Conservation (phyloP, 2,797 vertebrate genomes). For the Neostethus bicornis region DNA sequence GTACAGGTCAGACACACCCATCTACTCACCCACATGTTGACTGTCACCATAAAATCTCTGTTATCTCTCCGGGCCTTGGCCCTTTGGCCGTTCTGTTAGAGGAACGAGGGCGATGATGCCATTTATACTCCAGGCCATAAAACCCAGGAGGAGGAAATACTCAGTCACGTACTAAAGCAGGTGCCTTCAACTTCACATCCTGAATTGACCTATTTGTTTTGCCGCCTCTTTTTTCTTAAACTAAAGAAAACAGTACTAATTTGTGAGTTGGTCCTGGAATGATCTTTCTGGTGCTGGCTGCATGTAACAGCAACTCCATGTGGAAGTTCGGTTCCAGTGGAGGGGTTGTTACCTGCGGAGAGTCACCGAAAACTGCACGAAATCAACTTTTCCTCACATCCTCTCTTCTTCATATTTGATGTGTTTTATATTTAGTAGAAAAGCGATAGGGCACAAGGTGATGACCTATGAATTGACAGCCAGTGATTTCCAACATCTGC, state of each 20-base stretch:
- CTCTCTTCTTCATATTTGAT: background rate
- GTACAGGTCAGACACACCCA: conserved; percentile 77
- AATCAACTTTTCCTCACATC: background rate
- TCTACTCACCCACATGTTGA: conserved; percentile 71
- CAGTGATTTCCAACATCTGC: conserved; percentile 80
- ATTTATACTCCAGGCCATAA: conserved; percentile 75
- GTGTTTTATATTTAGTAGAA: background rate
- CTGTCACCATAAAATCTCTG: conserved; percentile 77
- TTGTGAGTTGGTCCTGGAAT: conserved; percentile 1
- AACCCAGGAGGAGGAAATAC: conserved; percentile 77
- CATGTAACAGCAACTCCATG: conserved; percentile 98
- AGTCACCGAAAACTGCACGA: conserved; percentile 38
- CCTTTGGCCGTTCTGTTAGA: conserved; percentile 74
- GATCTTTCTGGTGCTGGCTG: conserved; percentile 74
- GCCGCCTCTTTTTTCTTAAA: background rate
- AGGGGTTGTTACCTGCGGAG: conserved; percentile 89
- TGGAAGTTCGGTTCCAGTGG: conserved; percentile 90
- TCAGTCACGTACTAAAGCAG: conserved; percentile 52
- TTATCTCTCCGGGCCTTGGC: conserved; percentile 80
- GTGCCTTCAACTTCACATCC: conserved; percentile 31
- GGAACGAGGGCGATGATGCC: conserved; percentile 65
- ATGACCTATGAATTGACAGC: conserved; percentile 97
- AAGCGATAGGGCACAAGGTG: conserved; percentile 76
- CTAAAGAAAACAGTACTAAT: background rate
- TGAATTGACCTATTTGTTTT: conserved; percentile 31